Evolutionary conservation across 2,113 vertebrate species (phyloP), one percentile per base, ranked within the genome.

Genomic region (Thymallus thymallus): DNA sequence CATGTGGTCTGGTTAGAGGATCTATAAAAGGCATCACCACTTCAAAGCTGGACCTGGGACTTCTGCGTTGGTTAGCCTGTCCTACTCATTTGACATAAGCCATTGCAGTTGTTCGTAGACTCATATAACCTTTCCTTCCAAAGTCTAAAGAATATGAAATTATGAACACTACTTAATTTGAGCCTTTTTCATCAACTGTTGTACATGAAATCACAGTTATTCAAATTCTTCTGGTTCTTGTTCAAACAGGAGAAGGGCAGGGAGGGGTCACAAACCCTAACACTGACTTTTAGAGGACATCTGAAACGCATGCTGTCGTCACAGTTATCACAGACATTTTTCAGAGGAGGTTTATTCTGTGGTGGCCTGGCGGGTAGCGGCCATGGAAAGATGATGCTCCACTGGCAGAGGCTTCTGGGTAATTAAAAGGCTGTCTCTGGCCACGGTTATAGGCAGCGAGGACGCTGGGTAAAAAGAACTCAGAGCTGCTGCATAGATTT

Each of bases 1-100:
- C 22, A 12, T 63, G 70, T 45, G 70, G 70, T 72, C 30, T 35
- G 30, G 71, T 66, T 51, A 62, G 63, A 72, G 46, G 73, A 45
- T 35, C 64, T 66, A 71, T 55, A 65, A 48, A 72, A 76, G 46
- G 26, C 6, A 23, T 64, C 23, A 46, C 71, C 60, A 64, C 71
- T 63, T 45, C 60, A 64, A 72, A 58, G 68, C 55, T 65, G 69
- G 69, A 70, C 55, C 48, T 10, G 10, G 67, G 23, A 62, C 71
- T 35, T 64, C 12, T 41, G 1, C 46, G 14, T 30, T 6, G 68
- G 71, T 74, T 24, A 6, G 76, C 41, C 41, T 10, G 9, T 45
- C 41, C 41, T 5, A 45, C 41, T 46, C 32, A 73, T 60, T 55
- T 26, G 32, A 51, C 22, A 48, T 23, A 7, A 69, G 61, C 72